phyloP scores from a whole-genome alignment of 2,113 vertebrate species.

The Sebastes fasciatus region DNA sequence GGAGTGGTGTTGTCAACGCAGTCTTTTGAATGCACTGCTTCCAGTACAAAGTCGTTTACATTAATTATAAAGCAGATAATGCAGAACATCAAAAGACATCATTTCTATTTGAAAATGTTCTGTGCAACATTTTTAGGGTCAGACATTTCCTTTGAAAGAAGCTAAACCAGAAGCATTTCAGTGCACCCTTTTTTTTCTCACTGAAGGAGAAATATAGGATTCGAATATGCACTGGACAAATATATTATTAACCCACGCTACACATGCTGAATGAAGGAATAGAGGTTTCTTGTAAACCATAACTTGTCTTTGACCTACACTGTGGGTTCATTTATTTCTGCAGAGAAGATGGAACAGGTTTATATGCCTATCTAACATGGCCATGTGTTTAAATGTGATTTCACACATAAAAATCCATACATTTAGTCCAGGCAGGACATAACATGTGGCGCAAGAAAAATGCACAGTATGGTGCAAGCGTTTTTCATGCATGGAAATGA shows the following conservation, averaged over 20 bases:
- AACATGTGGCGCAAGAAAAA: neutral
- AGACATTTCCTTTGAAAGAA: neutral
- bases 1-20: neutral
- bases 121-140: neutral
- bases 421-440: conserved; percentile 11
- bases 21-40: conserved; percentile 1
- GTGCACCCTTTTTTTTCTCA: neutral
- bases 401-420: conserved; percentile 24
- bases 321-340: conserved; percentile 19
- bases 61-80: conserved; percentile 7
- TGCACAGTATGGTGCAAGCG: neutral
- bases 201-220: neutral
- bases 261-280: conserved; percentile 14
- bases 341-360: conserved; percentile 5
- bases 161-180: neutral
- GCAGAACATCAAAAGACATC: neutral
- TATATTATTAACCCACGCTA: neutral
- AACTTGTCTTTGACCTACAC: conserved; percentile 22
- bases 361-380: conserved; percentile 11
- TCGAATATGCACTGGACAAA: neutral
- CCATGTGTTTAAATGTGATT: conserved; percentile 39
- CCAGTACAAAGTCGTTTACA: neutral
- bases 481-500: conserved; percentile 5
- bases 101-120: conserved; percentile 3
- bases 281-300: conserved; percentile 5